Evolutionary conservation across 1,140 invertebrate genomes (phyloP).

Genomic region (Nebria ingens): DNA sequence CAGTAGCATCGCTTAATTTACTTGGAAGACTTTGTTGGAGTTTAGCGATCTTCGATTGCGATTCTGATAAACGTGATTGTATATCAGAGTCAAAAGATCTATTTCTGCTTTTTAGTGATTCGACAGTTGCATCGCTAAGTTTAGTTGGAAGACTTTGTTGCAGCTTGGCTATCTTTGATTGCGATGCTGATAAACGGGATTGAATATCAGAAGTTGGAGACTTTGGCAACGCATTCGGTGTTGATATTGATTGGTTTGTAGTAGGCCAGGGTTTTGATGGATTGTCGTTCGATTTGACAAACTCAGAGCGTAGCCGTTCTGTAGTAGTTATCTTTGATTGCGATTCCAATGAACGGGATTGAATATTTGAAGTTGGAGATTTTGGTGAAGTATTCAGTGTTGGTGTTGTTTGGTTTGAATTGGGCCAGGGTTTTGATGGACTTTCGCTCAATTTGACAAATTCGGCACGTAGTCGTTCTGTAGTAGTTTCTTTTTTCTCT

Average conservation of each 20-base stretch:
- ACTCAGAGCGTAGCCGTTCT: background rate
- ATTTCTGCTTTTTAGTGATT: constrained; percentile 16
- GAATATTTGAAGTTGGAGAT: background rate
- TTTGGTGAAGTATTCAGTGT: background rate
- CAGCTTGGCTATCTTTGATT: background rate
- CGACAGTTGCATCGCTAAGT: constrained; percentile 12
- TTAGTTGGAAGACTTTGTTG: background rate
- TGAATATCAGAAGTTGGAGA: background rate
- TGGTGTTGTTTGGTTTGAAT: background rate
- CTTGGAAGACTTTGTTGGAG: constrained; percentile 11
- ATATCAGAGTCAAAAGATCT: background rate
- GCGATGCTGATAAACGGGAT: background rate
- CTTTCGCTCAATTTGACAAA: background rate
- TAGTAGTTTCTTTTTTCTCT: background rate
- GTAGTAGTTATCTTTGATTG: background rate
- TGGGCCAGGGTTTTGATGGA: background rate
- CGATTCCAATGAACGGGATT: background rate
- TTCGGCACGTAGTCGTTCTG: background rate
- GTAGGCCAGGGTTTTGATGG: background rate
- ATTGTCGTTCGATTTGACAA: background rate
- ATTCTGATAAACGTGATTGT: background rate
- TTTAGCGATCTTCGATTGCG: background rate
- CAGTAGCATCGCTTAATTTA: constrained; percentile 14
- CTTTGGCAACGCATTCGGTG: background rate
- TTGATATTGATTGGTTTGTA: too few species aligned